phyloP scores from a whole-genome alignment of 2,888 invertebrate genomes.

The Hirudinaria manillensis region DNA sequence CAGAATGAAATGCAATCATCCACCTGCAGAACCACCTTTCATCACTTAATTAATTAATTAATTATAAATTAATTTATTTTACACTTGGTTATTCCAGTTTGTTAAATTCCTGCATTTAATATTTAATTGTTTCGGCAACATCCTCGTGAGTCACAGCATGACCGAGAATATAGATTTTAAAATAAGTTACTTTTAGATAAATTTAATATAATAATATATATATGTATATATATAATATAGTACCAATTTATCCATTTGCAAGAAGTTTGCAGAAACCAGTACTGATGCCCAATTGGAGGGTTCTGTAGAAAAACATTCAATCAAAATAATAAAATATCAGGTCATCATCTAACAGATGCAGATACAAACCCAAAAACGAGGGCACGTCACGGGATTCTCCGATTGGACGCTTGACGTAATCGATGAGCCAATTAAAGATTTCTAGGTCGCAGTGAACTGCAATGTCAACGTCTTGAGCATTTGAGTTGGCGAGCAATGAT shows the following conservation, averaged over 20 bases:
- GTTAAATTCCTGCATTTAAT: too few relatives aligned
- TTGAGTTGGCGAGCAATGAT: constrained; percentile 52
- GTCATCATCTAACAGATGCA: too few relatives aligned
- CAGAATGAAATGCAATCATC: neutral
- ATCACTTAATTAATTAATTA: too few relatives aligned
- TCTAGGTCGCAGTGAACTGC: constrained; percentile 92
- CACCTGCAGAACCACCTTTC: too few relatives aligned
- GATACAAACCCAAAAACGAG: neutral
- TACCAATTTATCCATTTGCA: constrained; percentile 80
- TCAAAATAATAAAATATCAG: neutral
- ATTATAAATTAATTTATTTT: too few relatives aligned
- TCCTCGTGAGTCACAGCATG: too few relatives aligned
- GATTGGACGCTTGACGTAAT: constrained; percentile 71
- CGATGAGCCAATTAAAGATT: constrained; percentile 93
- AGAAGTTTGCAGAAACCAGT: constrained; percentile 84
- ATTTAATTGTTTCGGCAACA: too few relatives aligned
- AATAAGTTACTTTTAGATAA: too few relatives aligned
- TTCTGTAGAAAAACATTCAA: constrained; percentile 56
- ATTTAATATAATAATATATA: too few relatives aligned
- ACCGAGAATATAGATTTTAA: too few relatives aligned
- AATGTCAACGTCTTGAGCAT: constrained; percentile 78
- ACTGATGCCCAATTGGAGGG: constrained; percentile 82
- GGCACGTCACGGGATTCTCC: neutral
- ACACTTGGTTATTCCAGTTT: too few relatives aligned
- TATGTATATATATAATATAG: too few relatives aligned